Evolutionary conservation across 2,888 invertebrate species (phyloP), one percentile per base, ranked within the genome.

Genomic region (Xanthia icteritia): DNA sequence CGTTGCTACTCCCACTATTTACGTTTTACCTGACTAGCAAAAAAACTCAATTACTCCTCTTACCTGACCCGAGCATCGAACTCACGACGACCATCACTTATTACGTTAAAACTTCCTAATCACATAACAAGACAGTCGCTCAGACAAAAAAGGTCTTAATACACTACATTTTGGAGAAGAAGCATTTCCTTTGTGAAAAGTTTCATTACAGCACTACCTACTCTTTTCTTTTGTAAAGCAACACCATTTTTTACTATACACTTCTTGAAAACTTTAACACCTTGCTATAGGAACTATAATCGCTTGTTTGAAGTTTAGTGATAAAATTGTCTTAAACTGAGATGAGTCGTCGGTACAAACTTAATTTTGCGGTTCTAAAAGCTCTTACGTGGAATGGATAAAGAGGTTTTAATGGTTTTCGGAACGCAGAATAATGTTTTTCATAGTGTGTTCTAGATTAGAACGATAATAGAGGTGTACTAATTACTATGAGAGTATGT

Each of bases 171-270:
- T 73, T 36, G 6, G 76, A 79, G 69, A 79, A 70, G 61, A 80
- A 76, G 17, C 73, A 73, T 76, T 77, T 76, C 64, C 73, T 81
- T 86, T 88, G 84, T 77, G 71, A 58, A 77, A 77, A 82, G 79
- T 79, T 78, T 80, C 84, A 88, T 87, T 77, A 84, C 76, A 77
- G 80, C 77, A 63, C 75, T 23, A 39, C 42, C 67, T 27, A 39
- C 48, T 42, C 31, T 73, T 70, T 81, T 76, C 84, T 80, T 85
- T 88, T 80, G 75, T 74, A 39, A 27, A 36, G 2, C 17, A 76
- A 76, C 58, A 76, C 84, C 56, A 81, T 9, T 27, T 66, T 79
- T 11, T 20, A n/a, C 2, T n/a, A 4, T 39, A 36, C 85, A 67
- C 15, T 56, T 39, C 17, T 0, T 13, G 0, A 42, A 31, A 2